Evolutionary conservation across 2,888 invertebrate species (phyloP), one percentile per base, ranked within the genome.

Genomic region (Cyrtodaria siliqua): DNA sequence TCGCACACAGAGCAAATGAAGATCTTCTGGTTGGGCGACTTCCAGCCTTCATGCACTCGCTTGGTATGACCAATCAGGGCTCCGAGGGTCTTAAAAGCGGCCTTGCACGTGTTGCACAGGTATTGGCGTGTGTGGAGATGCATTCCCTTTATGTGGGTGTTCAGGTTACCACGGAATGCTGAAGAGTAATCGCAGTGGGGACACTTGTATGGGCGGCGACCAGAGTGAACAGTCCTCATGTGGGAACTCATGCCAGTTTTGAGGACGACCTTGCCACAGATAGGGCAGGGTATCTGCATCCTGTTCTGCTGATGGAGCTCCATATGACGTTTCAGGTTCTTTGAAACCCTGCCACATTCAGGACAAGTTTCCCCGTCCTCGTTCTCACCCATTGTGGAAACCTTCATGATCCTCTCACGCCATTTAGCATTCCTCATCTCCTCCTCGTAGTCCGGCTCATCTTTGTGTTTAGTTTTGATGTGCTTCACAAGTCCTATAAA

Each of bases 1-100:
- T 90, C 89, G 69, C 91, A 91, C n/a, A 90, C 91, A 4, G 90
- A 90, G 76, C 91, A 91, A 50, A 90, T 90, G 63, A 91, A 91
- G 75, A 90, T 90, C 75, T 90, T 90, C 76, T 91, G 90, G 67
- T 91, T 91, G n/a, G 91, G 91, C 8, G 90, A 90, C 53, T 90
- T 90, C 91, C 90, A 90, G 40, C 89, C 88, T 62, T 91, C 91
- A 64, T 91, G 91, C 9, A 91, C 91, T 38, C 90, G 82, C 72
- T 90, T 90, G n/a, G 90, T 90, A 70, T 91, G 91, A 20, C 91
- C 91, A 78, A 91, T 91, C 70, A 91, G 79, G 23, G 91, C 91
- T 73, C 89, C 87, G 2, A 90, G 86, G n/a, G 91, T 91, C 80
- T 91, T 91, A 77, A 91, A 91, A 44, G 90, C 90, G 72, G 90